These are phyloP conservation scores for Germaria angustata DNA, from an alignment of 2,888 invertebrate genomes.

Conservation along the genomic window DNA sequence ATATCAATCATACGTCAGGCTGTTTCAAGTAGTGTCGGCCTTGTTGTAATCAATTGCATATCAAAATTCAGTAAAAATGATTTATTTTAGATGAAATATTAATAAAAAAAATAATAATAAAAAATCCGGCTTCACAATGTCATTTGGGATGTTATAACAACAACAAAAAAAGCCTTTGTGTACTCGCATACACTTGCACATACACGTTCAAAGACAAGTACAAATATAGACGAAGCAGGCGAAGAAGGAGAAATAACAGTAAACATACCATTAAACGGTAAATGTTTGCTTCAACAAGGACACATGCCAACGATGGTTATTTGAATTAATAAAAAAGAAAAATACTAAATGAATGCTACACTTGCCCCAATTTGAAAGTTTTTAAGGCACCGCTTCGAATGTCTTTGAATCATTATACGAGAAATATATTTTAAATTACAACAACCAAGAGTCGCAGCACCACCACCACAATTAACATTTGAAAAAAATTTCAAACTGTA, in stretches of 20 bases:
- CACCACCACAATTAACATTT: no score
- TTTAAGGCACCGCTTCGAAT: no score
- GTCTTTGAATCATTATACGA: no score
- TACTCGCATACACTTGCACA: neutral
- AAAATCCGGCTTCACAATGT: slow-evolving; percentile 48
- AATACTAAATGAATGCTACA: no score
- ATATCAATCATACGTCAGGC: slow-evolving; percentile 28
- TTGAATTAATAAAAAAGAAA: no score
- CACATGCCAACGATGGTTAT: slow-evolving; percentile 9
- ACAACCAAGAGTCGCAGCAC: no score
- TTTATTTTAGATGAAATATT: slow-evolving; percentile 48
- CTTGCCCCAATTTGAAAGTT: no score
- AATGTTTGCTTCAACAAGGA: slow-evolving; percentile 38
- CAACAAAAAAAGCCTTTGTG: neutral
- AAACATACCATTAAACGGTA: slow-evolving; percentile 31
- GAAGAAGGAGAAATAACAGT: no score
- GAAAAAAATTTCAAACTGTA: no score
- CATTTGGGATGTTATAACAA: slow-evolving; percentile 25
- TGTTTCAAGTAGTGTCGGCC: neutral
- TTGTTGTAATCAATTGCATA: slow-evolving; percentile 44
- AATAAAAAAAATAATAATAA: slow-evolving; percentile 5
- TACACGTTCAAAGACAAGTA: neutral
- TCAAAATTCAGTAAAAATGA: slow-evolving; percentile 32
- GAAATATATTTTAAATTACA: no score
- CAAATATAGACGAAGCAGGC: neutral